Evolutionary conservation across 2,797 vertebrate genomes (phyloP).

Genomic region (Garrulus glandarius): DNA sequence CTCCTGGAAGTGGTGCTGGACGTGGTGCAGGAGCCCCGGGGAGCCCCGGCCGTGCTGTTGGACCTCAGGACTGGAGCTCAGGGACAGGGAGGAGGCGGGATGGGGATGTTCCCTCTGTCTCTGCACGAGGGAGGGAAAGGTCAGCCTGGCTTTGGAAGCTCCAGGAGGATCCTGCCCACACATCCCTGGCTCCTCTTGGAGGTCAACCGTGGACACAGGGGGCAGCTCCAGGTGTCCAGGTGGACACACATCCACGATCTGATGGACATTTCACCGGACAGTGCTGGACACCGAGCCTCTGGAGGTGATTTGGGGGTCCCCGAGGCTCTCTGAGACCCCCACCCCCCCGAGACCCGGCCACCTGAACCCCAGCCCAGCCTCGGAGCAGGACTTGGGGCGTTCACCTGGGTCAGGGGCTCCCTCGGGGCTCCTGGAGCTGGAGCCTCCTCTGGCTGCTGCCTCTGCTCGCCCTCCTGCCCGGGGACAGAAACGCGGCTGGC

Average conservation of each 20-base stretch:
- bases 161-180: background rate
- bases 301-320: background rate
- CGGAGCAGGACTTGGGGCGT: background rate
- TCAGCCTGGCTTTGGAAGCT: background rate
- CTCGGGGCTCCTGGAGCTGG: conserved; percentile 66
- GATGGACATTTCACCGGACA: accelerated
- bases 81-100: background rate
- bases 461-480: background rate
- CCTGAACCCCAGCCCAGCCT: background rate
- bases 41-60: conserved; percentile 49
- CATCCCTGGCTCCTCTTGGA: background rate
- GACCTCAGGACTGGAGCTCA: accelerated
- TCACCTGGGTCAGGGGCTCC: conserved; percentile 73
- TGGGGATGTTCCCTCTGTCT: accelerated
- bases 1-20: conserved; percentile 78
- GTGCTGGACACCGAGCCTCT: background rate
- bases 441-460: background rate
- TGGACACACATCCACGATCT: accelerated
- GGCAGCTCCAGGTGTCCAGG: accelerated
- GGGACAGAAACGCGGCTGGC: accelerated
- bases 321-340: background rate
- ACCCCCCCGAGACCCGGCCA: accelerated
- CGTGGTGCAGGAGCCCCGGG: conserved; percentile 71
- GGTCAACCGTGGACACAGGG: accelerated
- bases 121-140: background rate